Evolutionary conservation across 1,140 invertebrate genomes (phyloP).

Genomic region (Zaprionus lachaisei): DNA sequence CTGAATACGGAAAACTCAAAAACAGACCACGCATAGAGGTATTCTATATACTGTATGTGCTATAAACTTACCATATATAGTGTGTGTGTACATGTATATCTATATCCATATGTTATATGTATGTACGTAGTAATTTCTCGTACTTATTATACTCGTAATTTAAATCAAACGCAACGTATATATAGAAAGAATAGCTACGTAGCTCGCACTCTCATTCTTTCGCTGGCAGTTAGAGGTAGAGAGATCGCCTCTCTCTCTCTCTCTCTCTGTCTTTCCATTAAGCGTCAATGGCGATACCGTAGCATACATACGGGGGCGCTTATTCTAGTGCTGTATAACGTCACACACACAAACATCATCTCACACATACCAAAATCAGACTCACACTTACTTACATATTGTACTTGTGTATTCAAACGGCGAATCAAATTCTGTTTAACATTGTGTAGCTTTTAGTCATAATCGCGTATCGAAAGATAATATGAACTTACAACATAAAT

Average conservation of each 20-base stretch:
- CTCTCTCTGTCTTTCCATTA: background rate
- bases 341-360: background rate
- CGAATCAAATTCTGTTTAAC: constrained; percentile 53
- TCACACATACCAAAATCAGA: background rate
- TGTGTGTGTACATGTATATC: constrained; percentile 8
- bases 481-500: constrained; percentile 9
- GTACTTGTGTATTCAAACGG: constrained; percentile 32
- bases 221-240: background rate
- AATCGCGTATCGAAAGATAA: constrained; percentile 16
- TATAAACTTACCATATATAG: constrained; percentile 1
- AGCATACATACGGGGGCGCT: background rate
- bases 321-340: no score
- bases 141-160: constrained; percentile 11
- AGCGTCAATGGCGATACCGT: background rate
- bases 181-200: constrained; percentile 23
- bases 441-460: constrained; percentile 49
- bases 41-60: background rate
- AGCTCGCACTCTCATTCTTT: constrained; percentile 9
- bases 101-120: constrained; percentile 11
- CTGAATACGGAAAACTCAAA: background rate
- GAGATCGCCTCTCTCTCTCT: constrained; percentile 4
- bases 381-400: constrained; percentile 8
- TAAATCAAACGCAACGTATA: constrained; percentile 20
- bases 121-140: constrained; percentile 7
- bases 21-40: constrained; percentile 2